phyloP scores from a whole-genome alignment of 2,888 invertebrate species.

The Heliconius cydno region DNA sequence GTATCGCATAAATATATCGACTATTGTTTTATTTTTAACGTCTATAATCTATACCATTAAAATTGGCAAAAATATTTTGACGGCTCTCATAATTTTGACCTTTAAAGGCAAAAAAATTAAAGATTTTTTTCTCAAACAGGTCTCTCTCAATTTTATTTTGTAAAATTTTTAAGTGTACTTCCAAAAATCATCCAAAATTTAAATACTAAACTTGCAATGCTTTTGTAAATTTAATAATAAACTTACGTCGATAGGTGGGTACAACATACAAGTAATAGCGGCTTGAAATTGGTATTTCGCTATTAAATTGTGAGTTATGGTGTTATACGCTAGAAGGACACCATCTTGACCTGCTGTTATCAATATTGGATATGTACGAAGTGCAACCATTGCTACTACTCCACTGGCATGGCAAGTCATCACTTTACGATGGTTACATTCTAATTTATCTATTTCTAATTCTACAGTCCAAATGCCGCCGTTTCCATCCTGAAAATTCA shows the following conservation, averaged over 20 bases:
- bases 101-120: too few species aligned
- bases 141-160: background rate
- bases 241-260: conserved; percentile 87
- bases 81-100: too few species aligned
- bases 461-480: conserved; percentile 87
- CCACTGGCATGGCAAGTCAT: conserved; percentile 90
- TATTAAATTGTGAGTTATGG: conserved; percentile 82
- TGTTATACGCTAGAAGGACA: conserved; percentile 88
- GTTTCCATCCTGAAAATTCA: conserved; percentile 88
- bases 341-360: conserved; percentile 90
- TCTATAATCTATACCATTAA: too few species aligned
- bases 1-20: too few species aligned
- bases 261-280: conserved; percentile 84
- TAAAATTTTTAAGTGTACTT: background rate
- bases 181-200: background rate
- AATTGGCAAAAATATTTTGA: too few species aligned
- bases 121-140: too few species aligned
- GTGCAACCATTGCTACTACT: conserved; percentile 86
- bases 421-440: conserved; percentile 72
- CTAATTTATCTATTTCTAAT: conserved; percentile 74
- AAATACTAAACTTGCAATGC: background rate
- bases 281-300: conserved; percentile 82
- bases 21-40: too few species aligned
- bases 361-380: conserved; percentile 87
- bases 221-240: background rate